These are phyloP conservation scores for Ailuropoda melanoleuca DNA, from an alignment of 2,113 vertebrate species.

Conservation along the genomic window DNA sequence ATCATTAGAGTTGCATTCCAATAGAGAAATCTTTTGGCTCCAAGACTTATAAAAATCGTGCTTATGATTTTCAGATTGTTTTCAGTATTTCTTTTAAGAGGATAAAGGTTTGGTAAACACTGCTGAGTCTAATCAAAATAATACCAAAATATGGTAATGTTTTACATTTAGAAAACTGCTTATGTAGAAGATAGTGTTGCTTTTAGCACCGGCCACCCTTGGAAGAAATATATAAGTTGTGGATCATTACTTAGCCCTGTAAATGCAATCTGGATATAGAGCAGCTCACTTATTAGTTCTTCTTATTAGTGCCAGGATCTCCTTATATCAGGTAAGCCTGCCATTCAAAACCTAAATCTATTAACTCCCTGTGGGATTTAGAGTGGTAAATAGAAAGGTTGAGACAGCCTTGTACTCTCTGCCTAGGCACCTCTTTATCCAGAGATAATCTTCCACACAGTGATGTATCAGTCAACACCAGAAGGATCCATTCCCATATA, in stretches of 20 bases:
- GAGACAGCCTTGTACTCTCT: not conserved
- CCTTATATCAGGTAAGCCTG: not conserved
- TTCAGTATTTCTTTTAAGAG: conserved; percentile 49
- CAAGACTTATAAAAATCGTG: conserved; percentile 36
- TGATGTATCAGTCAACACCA: not conserved
- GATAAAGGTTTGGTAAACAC: conserved; percentile 25
- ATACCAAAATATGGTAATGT: not conserved
- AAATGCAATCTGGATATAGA: not conserved
- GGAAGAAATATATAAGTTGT: not conserved
- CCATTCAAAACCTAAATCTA: not conserved
- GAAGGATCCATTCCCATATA: not conserved
- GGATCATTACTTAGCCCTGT: not conserved
- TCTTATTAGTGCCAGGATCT: conserved; percentile 18
- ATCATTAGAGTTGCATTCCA: conserved; percentile 59
- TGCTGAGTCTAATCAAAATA: conserved; percentile 50
- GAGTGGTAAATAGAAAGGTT: not conserved
- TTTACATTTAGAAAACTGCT: conserved; percentile 1
- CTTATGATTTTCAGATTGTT: conserved; percentile 38
- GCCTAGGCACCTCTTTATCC: not conserved
- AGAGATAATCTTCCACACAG: not conserved
- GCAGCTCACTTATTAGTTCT: not conserved
- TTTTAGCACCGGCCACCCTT: not conserved
- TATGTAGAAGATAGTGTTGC: not conserved
- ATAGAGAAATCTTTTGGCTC: conserved; percentile 48
- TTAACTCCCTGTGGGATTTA: not conserved